A percentile compares a stretch with the other conserved stretches of the same genome.
Conservation (phyloP, 2,797 vertebrate species). For the Hylomyscus alleni region DNA sequence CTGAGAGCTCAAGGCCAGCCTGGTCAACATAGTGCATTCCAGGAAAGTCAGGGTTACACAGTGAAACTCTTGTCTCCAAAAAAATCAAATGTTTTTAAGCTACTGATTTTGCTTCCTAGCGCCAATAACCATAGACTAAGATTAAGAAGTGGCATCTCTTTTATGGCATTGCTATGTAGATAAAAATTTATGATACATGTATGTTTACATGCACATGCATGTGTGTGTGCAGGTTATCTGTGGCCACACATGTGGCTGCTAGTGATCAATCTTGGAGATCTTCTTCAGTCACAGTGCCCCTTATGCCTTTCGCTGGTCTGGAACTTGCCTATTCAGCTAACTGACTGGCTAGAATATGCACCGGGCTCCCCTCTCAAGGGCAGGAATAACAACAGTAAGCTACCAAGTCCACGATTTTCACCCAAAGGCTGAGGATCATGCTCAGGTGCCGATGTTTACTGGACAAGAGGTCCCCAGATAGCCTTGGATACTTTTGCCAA, state of each 20-base stretch:
- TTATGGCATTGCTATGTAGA: neutral
- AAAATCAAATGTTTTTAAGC: slow-evolving; percentile 3
- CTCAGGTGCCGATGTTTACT: neutral
- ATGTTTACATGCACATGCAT: neutral
- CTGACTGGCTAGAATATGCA: neutral
- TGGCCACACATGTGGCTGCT: neutral
- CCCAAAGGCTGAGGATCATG: neutral
- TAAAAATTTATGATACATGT: neutral
- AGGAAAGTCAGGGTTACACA: neutral
- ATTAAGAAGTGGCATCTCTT: neutral
- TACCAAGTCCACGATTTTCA: neutral
- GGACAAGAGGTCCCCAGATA: neutral
- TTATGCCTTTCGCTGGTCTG: neutral
- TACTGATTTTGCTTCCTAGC: neutral
- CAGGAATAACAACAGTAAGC: neutral
- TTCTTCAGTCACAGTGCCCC: neutral
- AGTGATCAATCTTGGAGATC: neutral
- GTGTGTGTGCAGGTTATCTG: neutral
- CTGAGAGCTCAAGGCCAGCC: neutral
- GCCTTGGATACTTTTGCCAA: neutral
- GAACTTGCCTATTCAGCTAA: neutral
- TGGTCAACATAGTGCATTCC: neutral
- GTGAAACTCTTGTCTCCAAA: neutral
- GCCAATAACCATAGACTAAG: slow-evolving; percentile 4
- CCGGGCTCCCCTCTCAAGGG: neutral